Evolutionary conservation across 2,888 invertebrate genomes (phyloP), one percentile per base, ranked within the genome.

Genomic region (Pyrochroa serraticornis): DNA sequence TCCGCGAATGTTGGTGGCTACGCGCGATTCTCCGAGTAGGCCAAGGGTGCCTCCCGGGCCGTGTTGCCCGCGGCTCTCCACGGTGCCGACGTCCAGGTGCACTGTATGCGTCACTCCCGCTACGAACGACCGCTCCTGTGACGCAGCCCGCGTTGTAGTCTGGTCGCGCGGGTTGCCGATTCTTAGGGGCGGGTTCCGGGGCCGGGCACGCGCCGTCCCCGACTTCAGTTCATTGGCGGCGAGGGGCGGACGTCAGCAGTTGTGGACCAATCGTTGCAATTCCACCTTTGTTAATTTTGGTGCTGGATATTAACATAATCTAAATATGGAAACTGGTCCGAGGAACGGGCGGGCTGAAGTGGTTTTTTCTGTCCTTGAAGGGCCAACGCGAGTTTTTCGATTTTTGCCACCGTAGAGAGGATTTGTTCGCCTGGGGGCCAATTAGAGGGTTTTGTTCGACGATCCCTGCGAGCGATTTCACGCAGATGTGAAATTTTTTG

Each of bases 1-100:
- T 73, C 89, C 89, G 77, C 85, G 83, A 80, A 90, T 86, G 81
- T 88, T 88, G 81, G 83, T 86, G 77, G 90, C 89, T 75, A 89
- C 87, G 72, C 87, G 84, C 78, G 85, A 75, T 58, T 78, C 86
- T 77, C 87, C 84, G 79, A 87, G 87, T 70, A 87, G 84, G 80
- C 88, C 84, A 81, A 87, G 83, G 71, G 71, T 74, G 76, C 77
- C 77, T 71, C 75, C 74, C 73, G 77, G 77, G 71, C 73, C 76
- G 69, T 73, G 71, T 63, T 74, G 73, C 69, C 74, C 73, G 72
- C 72, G 73, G 66, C 71, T 74, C 69, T 79, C 79, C 79, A 78
- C 79, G 77, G 74, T 78, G 77, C 72, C 74, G 76, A 71, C 72
- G 72, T 78, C 75, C 76, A 73, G 76, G 75, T 78, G 77, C 77